Base-by-base conservation (phyloP, 2,113 vertebrate genomes). In the Vidua chalybeata region DNA sequence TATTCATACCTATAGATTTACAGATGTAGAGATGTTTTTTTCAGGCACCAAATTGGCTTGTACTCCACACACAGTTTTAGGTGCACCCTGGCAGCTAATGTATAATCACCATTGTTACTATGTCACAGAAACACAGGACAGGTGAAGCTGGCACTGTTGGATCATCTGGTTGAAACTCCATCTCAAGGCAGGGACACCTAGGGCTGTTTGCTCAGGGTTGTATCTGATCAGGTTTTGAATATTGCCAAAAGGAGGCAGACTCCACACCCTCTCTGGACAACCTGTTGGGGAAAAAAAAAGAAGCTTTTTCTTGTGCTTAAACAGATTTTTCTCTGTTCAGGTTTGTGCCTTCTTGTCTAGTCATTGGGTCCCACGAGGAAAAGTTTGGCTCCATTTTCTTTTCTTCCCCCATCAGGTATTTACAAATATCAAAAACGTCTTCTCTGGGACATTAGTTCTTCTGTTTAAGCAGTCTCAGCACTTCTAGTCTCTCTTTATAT, bases 51-150 rank as follows among this genome's bases (percentile, higher is more conserved):
- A 11, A 81, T 81, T 81, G 74, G 20, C 15, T 67, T 54, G 8
- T n/a, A 11, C 17, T 54, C 21, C 0, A 0, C 24, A 33, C 15
- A 26, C 10, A 35, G 11, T n/a, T 67, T 15, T 58, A 5, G 0
- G 0, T 58, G 8, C 39, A 39, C 37, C 4, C 54, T 16, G 33
- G 24, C 19, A 56, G 39, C 23, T 43, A 63, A 1, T 2, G 1
- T 69, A 6, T 43, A 39, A 61, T 30, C 20, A 66, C n/a, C 19
- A 9, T 23, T 61, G 27, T 46, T 62, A 3, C 33, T 48, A 3
- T 15, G 13, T 27, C 72, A 87, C 35, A 61, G 35, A 78, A 77
- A 51, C 33, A 31, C 21, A 33, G n/a, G 67, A 28, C 7, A 31
- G 8, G 3, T 56, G 61, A 88, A 17, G 10, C 7, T 76, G 43